These are phyloP conservation scores for Drosophila lacteicornis DNA, from an alignment of 1,140 invertebrate species.

Conservation along the genomic window DNA sequence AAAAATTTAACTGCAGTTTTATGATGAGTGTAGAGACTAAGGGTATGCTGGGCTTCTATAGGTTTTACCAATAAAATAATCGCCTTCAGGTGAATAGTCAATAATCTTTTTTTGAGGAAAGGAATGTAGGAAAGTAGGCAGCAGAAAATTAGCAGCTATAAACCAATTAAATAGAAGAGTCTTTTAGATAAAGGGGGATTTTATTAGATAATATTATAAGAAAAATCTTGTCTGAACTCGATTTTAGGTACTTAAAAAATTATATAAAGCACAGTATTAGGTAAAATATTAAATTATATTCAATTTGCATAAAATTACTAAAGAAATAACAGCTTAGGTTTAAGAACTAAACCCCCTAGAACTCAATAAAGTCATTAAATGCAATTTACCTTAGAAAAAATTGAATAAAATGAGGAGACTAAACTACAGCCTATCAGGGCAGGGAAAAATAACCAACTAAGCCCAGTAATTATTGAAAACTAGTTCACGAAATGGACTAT, in stretches of 20 bases:
- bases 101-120: neutral
- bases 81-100: neutral
- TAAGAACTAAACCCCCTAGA: neutral
- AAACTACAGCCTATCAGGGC: neutral
- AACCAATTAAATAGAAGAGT: neutral
- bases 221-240: neutral
- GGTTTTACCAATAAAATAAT: slow-evolving; percentile 2
- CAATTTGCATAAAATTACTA: neutral
- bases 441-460: neutral
- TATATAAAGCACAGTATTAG: neutral
- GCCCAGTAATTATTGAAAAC: slow-evolving; percentile 1
- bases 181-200: neutral
- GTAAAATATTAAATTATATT: neutral
- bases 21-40: neutral
- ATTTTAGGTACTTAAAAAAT: neutral
- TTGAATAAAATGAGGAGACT: slow-evolving; percentile 18
- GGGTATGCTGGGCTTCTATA: slow-evolving; percentile 16
- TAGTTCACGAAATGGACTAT: slow-evolving; percentile 21
- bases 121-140: neutral
- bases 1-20: slow-evolving; percentile 35
- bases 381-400: slow-evolving; percentile 1
- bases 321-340: neutral
- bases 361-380: neutral
- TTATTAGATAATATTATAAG: neutral
- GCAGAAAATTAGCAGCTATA: neutral